phyloP scores from a whole-genome alignment of 2,888 invertebrate species.

The Dasypolia templi region DNA sequence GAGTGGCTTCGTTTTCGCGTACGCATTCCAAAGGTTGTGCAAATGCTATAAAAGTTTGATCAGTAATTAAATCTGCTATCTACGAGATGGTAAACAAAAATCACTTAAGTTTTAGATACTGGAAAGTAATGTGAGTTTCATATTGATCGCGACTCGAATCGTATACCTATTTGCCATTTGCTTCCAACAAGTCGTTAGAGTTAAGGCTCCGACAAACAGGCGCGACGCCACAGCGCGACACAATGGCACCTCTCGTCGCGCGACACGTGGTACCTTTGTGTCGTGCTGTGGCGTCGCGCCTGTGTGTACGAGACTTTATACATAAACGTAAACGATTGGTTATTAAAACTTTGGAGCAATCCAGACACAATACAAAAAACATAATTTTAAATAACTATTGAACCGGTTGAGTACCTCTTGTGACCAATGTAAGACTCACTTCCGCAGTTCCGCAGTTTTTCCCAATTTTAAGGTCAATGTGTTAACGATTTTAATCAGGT shows the following conservation, averaged over 20 bases:
- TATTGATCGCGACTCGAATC: not conserved
- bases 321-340: conserved; percentile 9
- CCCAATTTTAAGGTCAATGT: conserved; percentile 33
- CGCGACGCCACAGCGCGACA: too few species aligned
- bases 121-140: not conserved
- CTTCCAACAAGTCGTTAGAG: conserved; percentile 10
- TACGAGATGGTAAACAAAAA: conserved; percentile 2
- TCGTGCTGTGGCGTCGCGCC: too few species aligned
- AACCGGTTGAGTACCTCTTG: not conserved
- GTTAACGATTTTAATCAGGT: conserved; percentile 41
- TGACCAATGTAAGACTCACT: conserved; percentile 1
- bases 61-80: conserved; percentile 6
- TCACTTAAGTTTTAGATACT: not conserved
- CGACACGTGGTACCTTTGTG: too few species aligned
- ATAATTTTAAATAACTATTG: not conserved
- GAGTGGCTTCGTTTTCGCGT: too few species aligned
- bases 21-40: conserved; percentile 18
- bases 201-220: too few species aligned
- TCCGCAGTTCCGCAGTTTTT: conserved; percentile 36
- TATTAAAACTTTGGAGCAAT: not conserved
- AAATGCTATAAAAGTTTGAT: conserved; percentile 14
- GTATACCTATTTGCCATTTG: too few species aligned
- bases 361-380: not conserved
- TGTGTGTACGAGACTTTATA: too few species aligned
- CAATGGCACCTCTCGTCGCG: too few species aligned